A percentile compares a stretch with the other conserved stretches of the same genome.
Evolutionary conservation across 2,888 invertebrate genomes (phyloP).

Genomic region (Barypeithes pellucidus): DNA sequence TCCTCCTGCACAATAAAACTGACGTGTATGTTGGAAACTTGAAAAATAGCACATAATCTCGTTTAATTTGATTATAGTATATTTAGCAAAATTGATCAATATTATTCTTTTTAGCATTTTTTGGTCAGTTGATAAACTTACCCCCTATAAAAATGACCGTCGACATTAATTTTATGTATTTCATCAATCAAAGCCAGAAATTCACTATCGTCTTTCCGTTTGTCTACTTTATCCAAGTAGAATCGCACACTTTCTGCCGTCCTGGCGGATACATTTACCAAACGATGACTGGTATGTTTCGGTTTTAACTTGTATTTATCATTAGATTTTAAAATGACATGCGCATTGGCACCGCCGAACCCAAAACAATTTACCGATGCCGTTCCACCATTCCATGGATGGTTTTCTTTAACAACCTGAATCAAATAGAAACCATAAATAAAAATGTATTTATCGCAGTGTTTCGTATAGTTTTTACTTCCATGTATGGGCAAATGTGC

Average conservation of each 20-base stretch:
- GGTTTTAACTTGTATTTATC: slow-evolving; percentile 62
- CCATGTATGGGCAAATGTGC: too few species aligned
- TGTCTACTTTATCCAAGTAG: slow-evolving; percentile 76
- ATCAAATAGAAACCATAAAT: slow-evolving; percentile 32
- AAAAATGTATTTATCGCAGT: too few species aligned
- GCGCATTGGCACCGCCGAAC: slow-evolving; percentile 77
- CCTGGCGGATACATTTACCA: slow-evolving; percentile 71
- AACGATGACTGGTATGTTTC: slow-evolving; percentile 18
- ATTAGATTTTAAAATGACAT: slow-evolving; percentile 71
- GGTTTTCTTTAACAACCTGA: slow-evolving; percentile 72
- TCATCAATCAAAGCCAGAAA: slow-evolving; percentile 82
- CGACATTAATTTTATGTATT: slow-evolving; percentile 78
- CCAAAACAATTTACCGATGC: slow-evolving; percentile 79
- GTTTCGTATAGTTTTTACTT: too few species aligned
- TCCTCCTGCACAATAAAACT: too few species aligned
- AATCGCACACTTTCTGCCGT: slow-evolving; percentile 83
- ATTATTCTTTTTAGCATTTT: too few species aligned
- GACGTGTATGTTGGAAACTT: too few species aligned
- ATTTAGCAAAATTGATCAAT: too few species aligned
- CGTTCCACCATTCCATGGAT: slow-evolving; percentile 72
- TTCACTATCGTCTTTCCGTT: slow-evolving; percentile 77
- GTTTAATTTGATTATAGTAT: too few species aligned
- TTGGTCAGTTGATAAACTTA: too few species aligned
- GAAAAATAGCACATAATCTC: too few species aligned
- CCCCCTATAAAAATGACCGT: slow-evolving; percentile 86